phyloP scores from a whole-genome alignment of 2,888 invertebrate species.

The Harpagoxenus sublaevis region DNA sequence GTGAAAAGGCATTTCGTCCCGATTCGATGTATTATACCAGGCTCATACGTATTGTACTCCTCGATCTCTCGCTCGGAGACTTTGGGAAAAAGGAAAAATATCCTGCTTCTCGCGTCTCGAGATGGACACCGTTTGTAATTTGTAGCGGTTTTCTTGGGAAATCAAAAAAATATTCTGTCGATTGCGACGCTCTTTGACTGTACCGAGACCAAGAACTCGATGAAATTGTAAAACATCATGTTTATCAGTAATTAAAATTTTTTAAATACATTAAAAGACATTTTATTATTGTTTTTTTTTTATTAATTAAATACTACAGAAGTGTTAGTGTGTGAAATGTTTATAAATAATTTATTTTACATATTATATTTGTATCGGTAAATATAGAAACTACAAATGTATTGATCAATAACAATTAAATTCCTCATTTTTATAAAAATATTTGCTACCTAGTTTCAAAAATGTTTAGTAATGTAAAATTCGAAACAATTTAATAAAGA shows the following conservation, averaged over 20 bases:
- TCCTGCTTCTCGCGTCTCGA: conserved; percentile 52
- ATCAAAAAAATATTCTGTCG: conserved; percentile 31
- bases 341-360: neutral
- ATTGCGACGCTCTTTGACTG: neutral
- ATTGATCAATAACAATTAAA: neutral
- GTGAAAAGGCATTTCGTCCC: conserved; percentile 81
- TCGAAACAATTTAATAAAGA: neutral
- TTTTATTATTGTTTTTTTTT: neutral
- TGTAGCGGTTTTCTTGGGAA: conserved; percentile 61
- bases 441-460: neutral
- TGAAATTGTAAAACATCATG: neutral
- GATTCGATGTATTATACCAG: conserved; percentile 81
- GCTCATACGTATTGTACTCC: conserved; percentile 78
- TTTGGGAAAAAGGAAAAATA: conserved; percentile 68
- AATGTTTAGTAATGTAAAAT: neutral
- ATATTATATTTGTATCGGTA: neutral
- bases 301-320: neutral
- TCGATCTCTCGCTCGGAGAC: conserved; percentile 73
- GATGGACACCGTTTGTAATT: conserved; percentile 71
- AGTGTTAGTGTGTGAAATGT: neutral
- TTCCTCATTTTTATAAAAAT: neutral
- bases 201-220: neutral
- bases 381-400: neutral
- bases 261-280: neutral
- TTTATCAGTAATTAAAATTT: neutral